These are phyloP conservation scores for Pempheris klunzingeri DNA, from an alignment of 2,797 vertebrate genomes.

Conservation along the genomic window DNA sequence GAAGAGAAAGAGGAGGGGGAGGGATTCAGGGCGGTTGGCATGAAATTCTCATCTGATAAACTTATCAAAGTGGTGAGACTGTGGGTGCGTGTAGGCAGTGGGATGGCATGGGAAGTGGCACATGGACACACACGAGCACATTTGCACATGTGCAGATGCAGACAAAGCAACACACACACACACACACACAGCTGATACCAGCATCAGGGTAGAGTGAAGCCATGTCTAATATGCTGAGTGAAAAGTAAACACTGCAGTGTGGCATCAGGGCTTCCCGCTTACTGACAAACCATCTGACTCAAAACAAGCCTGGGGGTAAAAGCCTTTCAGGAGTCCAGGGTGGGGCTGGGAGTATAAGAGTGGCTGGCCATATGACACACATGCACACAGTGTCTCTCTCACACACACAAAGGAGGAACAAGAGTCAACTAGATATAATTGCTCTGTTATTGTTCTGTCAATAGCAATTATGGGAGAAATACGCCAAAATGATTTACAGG, in stretches of 20 bases:
- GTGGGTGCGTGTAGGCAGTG: constrained; percentile 49
- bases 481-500: constrained; percentile 29
- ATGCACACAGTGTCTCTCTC: background rate
- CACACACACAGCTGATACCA: constrained; percentile 77
- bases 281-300: constrained; percentile 67
- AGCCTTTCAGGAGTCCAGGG: constrained; percentile 55
- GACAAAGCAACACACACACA: constrained; percentile 27
- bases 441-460: constrained; percentile 51
- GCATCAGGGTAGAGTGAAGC: constrained; percentile 81
- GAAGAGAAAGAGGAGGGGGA: background rate
- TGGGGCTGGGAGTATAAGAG: constrained; percentile 32
- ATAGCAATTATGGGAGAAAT: constrained; percentile 38
- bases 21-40: constrained; percentile 32
- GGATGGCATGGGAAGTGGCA: constrained; percentile 45
- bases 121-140: constrained; percentile 18
- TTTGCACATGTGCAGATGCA: constrained; percentile 11
- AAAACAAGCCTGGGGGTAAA: constrained; percentile 70
- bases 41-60: constrained; percentile 77
- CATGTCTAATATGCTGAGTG: constrained; percentile 85
- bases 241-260: constrained; percentile 81
- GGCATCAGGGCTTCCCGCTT: constrained; percentile 77
- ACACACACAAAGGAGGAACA: constrained; percentile 37
- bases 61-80: constrained; percentile 50
- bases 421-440: constrained; percentile 55
- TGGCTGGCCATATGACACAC: constrained; percentile 32